A percentile compares a stretch with the other conserved stretches of the same genome.
phyloP scores from a whole-genome alignment of 2,888 invertebrate species.

The Pollenia griseotomentosa region DNA sequence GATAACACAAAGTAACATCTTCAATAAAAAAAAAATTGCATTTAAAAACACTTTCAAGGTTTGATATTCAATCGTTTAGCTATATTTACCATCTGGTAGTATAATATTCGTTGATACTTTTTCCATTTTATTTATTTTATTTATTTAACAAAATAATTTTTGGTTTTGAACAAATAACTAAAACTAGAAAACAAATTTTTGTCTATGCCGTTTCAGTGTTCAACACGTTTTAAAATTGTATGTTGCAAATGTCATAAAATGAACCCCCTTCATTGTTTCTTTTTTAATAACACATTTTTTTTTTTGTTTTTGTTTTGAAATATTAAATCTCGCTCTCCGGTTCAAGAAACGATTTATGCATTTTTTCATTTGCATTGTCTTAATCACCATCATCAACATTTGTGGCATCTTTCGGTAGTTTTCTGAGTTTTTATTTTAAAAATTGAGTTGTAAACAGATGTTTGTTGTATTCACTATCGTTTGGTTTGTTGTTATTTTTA shows the following conservation, averaged over 20 bases:
- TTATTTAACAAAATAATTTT: not conserved
- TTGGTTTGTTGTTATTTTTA: slow-evolving; percentile 4
- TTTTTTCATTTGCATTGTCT: not conserved
- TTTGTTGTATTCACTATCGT: slow-evolving; percentile 4
- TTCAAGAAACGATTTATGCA: slow-evolving; percentile 7
- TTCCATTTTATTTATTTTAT: not conserved
- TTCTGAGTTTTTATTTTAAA: slow-evolving; percentile 3
- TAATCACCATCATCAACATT: not conserved
- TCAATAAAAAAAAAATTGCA: not conserved
- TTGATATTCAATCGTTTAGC: not conserved
- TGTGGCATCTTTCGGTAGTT: not conserved
- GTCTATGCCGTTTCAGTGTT: not conserved
- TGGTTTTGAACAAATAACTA: not conserved
- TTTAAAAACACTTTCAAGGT: not conserved
- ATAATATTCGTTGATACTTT: not conserved
- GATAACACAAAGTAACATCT: no score
- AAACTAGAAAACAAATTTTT: not conserved
- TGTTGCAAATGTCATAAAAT: not conserved
- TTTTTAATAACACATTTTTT: not conserved
- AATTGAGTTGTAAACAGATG: slow-evolving; percentile 9
- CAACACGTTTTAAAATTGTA: slow-evolving; percentile 17
- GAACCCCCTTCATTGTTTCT: slow-evolving; percentile 2
- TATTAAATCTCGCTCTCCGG: slow-evolving; percentile 1
- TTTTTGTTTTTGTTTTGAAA: not conserved
- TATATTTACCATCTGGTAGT: slow-evolving; percentile 14